Conservation (phyloP, 2,888 invertebrate genomes). For the Temnothorax rugatulus region DNA sequence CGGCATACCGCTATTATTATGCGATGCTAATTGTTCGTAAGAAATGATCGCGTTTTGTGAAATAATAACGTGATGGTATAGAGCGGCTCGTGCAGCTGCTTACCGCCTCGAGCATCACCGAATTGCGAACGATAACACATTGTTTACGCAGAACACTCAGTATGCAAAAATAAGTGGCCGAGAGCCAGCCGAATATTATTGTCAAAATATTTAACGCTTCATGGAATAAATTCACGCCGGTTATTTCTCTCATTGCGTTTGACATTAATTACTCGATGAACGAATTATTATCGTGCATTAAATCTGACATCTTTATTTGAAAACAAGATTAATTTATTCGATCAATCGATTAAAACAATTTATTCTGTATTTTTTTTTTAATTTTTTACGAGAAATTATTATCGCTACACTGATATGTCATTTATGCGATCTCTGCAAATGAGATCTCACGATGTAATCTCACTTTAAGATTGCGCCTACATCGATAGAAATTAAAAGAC, state of each 20-base stretch:
- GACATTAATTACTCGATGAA: not conserved
- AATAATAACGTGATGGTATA: not conserved
- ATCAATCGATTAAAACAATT: not conserved
- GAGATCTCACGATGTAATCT: not conserved
- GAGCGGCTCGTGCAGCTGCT: not conserved
- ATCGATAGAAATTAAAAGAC: conserved; percentile 6
- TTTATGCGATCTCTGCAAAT: not conserved
- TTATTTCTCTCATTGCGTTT: not conserved
- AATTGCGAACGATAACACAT: not conserved
- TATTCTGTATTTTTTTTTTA: conserved; percentile 4
- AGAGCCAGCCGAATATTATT: too few species aligned
- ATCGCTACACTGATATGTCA: not conserved
- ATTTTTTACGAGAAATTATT: not conserved
- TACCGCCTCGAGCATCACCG: not conserved
- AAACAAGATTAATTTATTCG: not conserved
- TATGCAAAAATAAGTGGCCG: not conserved
- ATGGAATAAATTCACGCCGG: not conserved
- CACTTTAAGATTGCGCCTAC: not conserved
- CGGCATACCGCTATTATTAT: not conserved
- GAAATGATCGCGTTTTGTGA: not conserved
- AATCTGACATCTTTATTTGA: not conserved
- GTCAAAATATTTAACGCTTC: not conserved
- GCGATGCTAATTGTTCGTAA: not conserved
- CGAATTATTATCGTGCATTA: not conserved
- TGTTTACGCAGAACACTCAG: not conserved